A percentile compares a stretch with the other conserved stretches of the same genome.
These are phyloP conservation scores for Thamnaconus septentrionalis DNA, from an alignment of 2,113 vertebrate genomes.

Conservation along the genomic window DNA sequence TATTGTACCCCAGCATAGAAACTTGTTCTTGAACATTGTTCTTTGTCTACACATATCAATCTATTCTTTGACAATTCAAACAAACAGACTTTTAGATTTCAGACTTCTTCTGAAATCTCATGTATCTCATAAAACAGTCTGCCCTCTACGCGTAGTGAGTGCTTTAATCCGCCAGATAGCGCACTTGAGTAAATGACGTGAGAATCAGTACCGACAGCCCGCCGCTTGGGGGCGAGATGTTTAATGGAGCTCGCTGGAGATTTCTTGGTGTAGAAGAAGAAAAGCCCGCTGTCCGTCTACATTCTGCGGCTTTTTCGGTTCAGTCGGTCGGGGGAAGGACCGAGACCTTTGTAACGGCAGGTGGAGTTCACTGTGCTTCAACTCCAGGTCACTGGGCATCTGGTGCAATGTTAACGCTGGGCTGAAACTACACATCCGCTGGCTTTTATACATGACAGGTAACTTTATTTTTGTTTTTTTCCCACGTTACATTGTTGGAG, in stretches of 20 bases:
- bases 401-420: conserved; percentile 53
- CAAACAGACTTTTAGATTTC: too few species aligned
- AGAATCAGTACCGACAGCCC: not conserved
- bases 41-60: too few species aligned
- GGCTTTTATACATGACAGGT: conserved; percentile 58
- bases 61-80: too few species aligned
- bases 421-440: conserved; percentile 39
- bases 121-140: too few species aligned
- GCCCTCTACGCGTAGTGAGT: not conserved
- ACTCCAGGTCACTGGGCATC: conserved; percentile 26
- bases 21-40: too few species aligned
- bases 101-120: too few species aligned
- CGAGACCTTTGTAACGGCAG: conserved; percentile 17
- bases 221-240: conserved; percentile 20
- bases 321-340: conserved; percentile 26
- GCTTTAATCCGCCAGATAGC: conserved; percentile 13
- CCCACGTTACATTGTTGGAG: not conserved
- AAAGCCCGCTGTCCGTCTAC: conserved; percentile 6
- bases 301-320: conserved; percentile 62
- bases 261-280: conserved; percentile 31
- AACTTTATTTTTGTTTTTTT: conserved; percentile 21
- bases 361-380: conserved; percentile 22
- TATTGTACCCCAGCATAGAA: too few species aligned
- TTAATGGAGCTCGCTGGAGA: fast-evolving
- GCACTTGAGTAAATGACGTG: not conserved